Evolutionary conservation across 2,113 vertebrate species (phyloP).

Genomic region (Caranx melampygus): DNA sequence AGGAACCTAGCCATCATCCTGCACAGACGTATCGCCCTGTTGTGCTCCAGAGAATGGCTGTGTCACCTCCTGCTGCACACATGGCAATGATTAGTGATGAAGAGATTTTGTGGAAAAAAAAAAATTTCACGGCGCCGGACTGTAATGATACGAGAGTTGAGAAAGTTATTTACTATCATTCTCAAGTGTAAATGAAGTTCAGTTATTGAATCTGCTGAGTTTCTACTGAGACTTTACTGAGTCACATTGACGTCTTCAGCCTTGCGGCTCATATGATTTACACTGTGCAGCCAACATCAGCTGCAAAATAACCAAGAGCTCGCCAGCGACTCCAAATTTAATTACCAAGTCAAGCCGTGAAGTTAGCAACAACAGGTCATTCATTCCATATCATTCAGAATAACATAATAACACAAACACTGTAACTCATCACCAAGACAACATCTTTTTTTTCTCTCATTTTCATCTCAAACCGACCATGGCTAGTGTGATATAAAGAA

Average conservation of each 20-base stretch:
- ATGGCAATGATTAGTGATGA: constrained; percentile 57
- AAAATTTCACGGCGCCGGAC: constrained; percentile 10
- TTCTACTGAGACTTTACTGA: constrained; percentile 26
- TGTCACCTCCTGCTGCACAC: constrained; percentile 60
- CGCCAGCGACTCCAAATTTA: not conserved
- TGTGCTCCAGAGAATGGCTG: constrained; percentile 25
- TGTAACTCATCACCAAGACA: not conserved
- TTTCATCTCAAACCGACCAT: constrained; percentile 26
- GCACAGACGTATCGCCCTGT: constrained; percentile 38
- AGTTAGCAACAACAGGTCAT: not conserved
- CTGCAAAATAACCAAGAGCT: not conserved
- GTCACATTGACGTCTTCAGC: not conserved
- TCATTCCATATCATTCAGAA: not conserved
- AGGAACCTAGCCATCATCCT: constrained; percentile 40
- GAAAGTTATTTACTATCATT: constrained; percentile 30
- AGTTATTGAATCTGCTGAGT: constrained; percentile 13
- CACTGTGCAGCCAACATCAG: not conserved
- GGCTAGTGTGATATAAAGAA: not conserved
- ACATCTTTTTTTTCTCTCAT: not conserved
- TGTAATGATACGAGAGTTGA: constrained; percentile 14
- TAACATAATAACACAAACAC: not conserved
- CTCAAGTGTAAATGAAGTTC: constrained; percentile 17
- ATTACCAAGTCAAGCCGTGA: not conserved
- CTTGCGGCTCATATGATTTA: not conserved
- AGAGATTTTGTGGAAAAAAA: constrained; percentile 30